These are phyloP conservation scores for Uropetala carovei DNA, from an alignment of 2,888 invertebrate genomes.

Conservation along the genomic window DNA sequence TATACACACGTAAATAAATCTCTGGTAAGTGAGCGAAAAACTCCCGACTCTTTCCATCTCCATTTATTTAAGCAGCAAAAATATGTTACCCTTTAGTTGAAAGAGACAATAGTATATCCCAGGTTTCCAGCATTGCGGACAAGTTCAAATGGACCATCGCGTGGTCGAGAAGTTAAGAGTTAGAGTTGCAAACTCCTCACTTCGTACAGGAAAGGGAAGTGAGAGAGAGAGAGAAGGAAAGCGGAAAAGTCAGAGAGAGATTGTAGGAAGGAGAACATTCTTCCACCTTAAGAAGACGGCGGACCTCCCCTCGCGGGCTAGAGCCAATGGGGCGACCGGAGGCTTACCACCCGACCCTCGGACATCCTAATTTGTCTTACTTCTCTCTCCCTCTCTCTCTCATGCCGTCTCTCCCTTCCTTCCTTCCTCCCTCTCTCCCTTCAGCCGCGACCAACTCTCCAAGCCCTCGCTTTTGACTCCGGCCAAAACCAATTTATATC, in stretches of 20 bases:
- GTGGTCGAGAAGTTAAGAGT: slow-evolving; percentile 3
- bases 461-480: slow-evolving; percentile 26
- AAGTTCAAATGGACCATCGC: slow-evolving; percentile 17
- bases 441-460: not conserved
- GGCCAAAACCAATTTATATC: slow-evolving; percentile 50
- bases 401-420: not conserved
- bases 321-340: slow-evolving; percentile 18
- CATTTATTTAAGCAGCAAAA: not conserved
- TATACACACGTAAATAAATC: no score
- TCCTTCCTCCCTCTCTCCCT: not conserved
- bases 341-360: not conserved
- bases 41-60: not conserved
- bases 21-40: not conserved
- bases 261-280: not conserved
- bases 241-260: not conserved
- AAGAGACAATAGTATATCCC: slow-evolving; percentile 28
- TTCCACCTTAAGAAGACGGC: slow-evolving; percentile 37
- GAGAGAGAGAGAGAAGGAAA: not conserved
- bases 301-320: not conserved
- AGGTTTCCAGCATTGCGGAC: not conserved
- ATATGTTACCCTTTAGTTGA: not conserved
- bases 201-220: not conserved
- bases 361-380: slow-evolving; percentile 62
- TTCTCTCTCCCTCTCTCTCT: not conserved
- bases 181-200: not conserved